A percentile compares a stretch with the other conserved stretches of the same genome.
Conservation (phyloP, 1,140 invertebrate genomes). For the Batillaria attramentaria region DNA sequence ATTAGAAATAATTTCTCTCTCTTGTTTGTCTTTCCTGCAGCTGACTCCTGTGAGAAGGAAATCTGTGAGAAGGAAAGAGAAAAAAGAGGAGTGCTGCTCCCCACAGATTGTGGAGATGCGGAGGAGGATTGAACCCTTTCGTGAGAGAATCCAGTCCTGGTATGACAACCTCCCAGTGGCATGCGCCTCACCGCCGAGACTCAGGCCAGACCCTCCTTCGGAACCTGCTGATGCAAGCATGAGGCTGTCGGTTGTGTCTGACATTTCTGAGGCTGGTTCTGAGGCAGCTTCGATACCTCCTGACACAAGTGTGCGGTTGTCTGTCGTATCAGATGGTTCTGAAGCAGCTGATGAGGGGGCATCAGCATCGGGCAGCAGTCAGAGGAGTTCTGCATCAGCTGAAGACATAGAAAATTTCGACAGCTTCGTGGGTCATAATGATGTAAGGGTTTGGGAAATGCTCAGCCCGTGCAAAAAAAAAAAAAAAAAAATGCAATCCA, state of each 20-base stretch:
- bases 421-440: background rate
- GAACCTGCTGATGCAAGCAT: too few relatives aligned
- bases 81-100: slow-evolving; percentile 6
- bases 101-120: slow-evolving; percentile 22
- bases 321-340: slow-evolving; percentile 19
- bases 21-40: background rate
- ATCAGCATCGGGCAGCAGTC: background rate
- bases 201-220: background rate
- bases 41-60: slow-evolving; percentile 3
- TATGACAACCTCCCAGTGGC: slow-evolving; percentile 23
- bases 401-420: slow-evolving; percentile 7
- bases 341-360: background rate
- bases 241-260: background rate
- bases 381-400: background rate
- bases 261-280: background rate
- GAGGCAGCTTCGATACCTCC: too few relatives aligned
- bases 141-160: background rate
- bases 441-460: too few relatives aligned
- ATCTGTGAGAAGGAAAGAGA: background rate
- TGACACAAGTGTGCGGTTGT: background rate
- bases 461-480: too few relatives aligned
- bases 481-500: background rate
- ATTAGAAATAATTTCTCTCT: background rate
- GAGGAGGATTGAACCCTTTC: slow-evolving; percentile 12
- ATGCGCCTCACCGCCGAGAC: slow-evolving; percentile 24